Percentiles rank a stretch among this genome's conserved stretches.
phyloP scores from a whole-genome alignment of 2,888 invertebrate genomes.

The Actias luna region DNA sequence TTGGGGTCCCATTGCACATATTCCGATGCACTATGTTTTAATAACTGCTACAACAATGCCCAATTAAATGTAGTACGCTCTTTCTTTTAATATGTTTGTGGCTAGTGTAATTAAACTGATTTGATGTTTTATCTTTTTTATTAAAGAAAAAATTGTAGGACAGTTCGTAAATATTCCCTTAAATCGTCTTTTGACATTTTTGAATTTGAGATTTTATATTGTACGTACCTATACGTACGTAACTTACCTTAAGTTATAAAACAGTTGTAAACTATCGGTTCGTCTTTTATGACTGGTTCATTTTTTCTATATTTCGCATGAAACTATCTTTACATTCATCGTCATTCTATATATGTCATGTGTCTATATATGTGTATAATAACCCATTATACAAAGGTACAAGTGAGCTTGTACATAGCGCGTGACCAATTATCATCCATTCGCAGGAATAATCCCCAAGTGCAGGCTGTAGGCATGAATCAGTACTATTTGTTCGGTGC shows the following conservation, averaged over 20 bases:
- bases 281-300: too few relatives aligned
- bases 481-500: constrained; percentile 39
- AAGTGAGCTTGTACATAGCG: constrained; percentile 40
- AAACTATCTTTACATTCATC: not conserved
- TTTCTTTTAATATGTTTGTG: constrained; percentile 18
- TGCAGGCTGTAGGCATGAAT: constrained; percentile 47
- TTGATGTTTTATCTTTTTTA: not conserved
- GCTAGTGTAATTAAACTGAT: constrained; percentile 19
- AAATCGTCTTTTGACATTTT: too few relatives aligned
- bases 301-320: too few relatives aligned
- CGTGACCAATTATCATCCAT: constrained; percentile 67
- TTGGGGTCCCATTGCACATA: constrained; percentile 65
- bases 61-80: constrained; percentile 64
- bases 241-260: too few relatives aligned
- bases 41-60: constrained; percentile 59
- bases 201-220: too few relatives aligned
- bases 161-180: too few relatives aligned
- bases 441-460: constrained; percentile 50
- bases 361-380: not conserved
- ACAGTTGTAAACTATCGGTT: too few relatives aligned
- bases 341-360: not conserved
- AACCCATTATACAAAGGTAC: not conserved
- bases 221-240: too few relatives aligned
- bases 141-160: too few relatives aligned
- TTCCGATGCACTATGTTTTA: constrained; percentile 51